These are phyloP conservation scores for Paracentrotus lividus DNA, from an alignment of 53 echinoderm and acorn worm species.

Conservation along the genomic window DNA sequence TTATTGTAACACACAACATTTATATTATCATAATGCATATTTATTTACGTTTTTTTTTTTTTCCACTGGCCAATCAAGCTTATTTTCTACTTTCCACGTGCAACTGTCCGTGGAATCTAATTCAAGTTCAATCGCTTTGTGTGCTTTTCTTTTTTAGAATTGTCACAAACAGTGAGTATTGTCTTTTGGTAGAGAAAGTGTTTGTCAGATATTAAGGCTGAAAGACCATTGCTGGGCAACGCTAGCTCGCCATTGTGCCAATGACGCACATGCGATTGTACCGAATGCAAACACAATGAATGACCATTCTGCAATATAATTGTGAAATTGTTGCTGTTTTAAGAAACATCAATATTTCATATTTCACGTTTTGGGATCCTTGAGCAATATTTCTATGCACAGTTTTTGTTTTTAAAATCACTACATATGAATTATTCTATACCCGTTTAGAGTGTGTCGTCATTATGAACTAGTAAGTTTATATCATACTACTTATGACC, in stretches of 20 bases:
- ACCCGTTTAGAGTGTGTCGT: too few relatives aligned
- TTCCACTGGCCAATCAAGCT: not conserved
- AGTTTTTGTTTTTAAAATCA: too few relatives aligned
- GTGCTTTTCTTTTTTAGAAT: not conserved
- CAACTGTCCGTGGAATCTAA: not conserved
- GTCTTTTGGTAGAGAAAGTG: not conserved
- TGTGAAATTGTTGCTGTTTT: conserved; percentile 12
- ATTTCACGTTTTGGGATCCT: too few relatives aligned
- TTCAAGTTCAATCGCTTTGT: not conserved
- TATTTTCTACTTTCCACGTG: not conserved
- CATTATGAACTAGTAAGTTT: too few relatives aligned
- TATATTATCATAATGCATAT: too few relatives aligned
- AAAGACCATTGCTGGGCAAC: conserved; percentile 34
- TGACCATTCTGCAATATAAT: not conserved
- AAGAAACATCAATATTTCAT: not conserved
- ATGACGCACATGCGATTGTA: not conserved
- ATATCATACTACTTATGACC: too few relatives aligned
- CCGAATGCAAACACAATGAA: conserved; percentile 5
- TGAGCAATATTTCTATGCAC: too few relatives aligned
- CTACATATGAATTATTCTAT: too few relatives aligned
- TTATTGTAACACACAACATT: too few relatives aligned
- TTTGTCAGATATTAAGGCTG: conserved; percentile 11
- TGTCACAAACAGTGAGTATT: not conserved
- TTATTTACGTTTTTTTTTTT: not conserved
- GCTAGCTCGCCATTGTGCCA: not conserved